phyloP scores from a whole-genome alignment of 2,797 vertebrate species.

The Sylvilagus floridanus region DNA sequence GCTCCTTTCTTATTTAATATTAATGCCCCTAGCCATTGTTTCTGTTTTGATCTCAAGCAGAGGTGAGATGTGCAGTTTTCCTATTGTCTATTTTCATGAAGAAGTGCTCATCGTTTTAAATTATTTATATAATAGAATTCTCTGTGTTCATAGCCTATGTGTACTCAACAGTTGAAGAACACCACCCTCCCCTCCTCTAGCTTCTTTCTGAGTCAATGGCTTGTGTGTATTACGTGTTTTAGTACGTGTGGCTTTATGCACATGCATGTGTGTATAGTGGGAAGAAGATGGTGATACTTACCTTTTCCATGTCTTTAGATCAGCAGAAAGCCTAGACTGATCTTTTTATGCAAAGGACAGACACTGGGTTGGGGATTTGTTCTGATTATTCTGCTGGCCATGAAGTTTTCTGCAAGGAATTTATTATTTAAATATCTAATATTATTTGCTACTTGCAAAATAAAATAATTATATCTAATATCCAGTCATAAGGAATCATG shows the following conservation, averaged over 20 bases:
- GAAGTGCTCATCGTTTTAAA: constrained; percentile 39
- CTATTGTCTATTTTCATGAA: constrained; percentile 47
- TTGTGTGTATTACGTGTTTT: not conserved
- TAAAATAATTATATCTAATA: constrained; percentile 12
- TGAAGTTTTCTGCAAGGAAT: not conserved
- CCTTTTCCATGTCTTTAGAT: not conserved
- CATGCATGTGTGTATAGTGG: not conserved
- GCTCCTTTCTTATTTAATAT: constrained; percentile 53
- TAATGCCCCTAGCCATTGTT: constrained; percentile 14
- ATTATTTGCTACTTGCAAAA: constrained; percentile 49
- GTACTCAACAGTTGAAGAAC: not conserved
- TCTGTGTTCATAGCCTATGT: constrained; percentile 15
- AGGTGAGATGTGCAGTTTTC: constrained; percentile 32
- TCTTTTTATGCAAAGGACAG: not conserved
- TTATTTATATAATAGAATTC: constrained; percentile 54
- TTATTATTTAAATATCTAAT: constrained; percentile 40
- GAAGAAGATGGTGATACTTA: not conserved
- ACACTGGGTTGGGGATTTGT: not conserved
- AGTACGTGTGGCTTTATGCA: not conserved
- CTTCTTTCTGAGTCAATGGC: not conserved
- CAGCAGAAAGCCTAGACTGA: not conserved
- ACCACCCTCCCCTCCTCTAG: not conserved
- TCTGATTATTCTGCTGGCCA: constrained; percentile 25
- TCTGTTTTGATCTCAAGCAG: constrained; percentile 17
- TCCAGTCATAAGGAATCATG: not conserved